Evolutionary conservation across 2,888 invertebrate species (phyloP).

Genomic region (Amphiduros pacificus): DNA sequence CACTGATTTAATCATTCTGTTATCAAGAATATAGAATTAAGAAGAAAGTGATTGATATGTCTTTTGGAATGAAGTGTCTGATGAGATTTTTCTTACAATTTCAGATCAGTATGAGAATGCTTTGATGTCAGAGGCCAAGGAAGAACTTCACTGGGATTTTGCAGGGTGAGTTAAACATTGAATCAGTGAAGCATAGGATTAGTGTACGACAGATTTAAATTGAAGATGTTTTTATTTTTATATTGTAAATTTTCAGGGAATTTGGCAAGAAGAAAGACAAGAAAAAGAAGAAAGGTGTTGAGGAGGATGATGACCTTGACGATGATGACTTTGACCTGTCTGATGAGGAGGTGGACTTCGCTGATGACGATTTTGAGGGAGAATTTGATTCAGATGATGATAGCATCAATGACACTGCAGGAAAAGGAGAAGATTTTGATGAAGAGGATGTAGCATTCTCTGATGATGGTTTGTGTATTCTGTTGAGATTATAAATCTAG

Average conservation of each 20-base stretch:
- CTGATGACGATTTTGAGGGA: conserved; percentile 40
- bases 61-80: too few relatives aligned
- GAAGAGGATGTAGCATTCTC: conserved; percentile 47
- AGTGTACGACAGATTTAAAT: neutral
- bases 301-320: conserved; percentile 57
- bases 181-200: neutral
- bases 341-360: conserved; percentile 27
- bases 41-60: too few relatives aligned
- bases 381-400: conserved; percentile 31
- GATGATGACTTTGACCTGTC: conserved; percentile 50
- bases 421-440: conserved; percentile 28
- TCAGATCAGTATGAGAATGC: too few relatives aligned
- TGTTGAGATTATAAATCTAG: too few relatives aligned
- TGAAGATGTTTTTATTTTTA: neutral
- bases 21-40: too few relatives aligned
- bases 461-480: conserved; percentile 42
- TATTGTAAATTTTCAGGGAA: neutral
- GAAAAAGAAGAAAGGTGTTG: conserved; percentile 34
- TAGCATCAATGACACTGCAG: conserved; percentile 31
- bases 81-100: too few relatives aligned
- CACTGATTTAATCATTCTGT: too few relatives aligned
- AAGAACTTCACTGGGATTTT: conserved; percentile 38
- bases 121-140: conserved; percentile 8
- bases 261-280: conserved; percentile 29
- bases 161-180: conserved; percentile 39